Evolutionary conservation across 2,797 vertebrate genomes (phyloP), one percentile per base, ranked within the genome.

Genomic region (Macrochelys suwanniensis): DNA sequence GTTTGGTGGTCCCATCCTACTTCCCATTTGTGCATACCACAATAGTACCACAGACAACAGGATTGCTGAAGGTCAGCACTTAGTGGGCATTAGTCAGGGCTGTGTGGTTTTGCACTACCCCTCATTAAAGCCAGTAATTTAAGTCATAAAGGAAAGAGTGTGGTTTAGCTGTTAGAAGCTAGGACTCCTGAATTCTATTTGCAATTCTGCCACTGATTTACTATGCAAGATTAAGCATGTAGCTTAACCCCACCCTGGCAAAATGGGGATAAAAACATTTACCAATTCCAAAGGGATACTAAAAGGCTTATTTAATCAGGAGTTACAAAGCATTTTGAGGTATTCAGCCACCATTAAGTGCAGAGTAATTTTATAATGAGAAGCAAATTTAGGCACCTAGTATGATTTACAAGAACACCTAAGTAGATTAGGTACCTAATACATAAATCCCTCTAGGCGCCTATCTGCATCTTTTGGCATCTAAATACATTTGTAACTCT

Each of bases 291-390:
- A 71, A 92, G 87, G 90, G n/a, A 15, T 5, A 56, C 76, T 85
- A 88, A 4, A 26, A n/a, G 6, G 12, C 88, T 90, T 94, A 86
- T 95, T 93, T 95, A 92, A 94, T 80, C 77, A 93, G 82, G 90
- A 78, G 89, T 94, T 91, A 80, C 65, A 91, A 42, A 95, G 85
- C 26, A 45, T 47, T 23, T 33, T 85, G 76, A 92, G 54, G 84
- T 82, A 23, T 78, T 85, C 59, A 8, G 90, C 82, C 59, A 59
- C 37, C 0, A 7, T 13, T 57, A 77, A 93, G 87, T 49, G 77
- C 80, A 56, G 77, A 59, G 53, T 77, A 65, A 85, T 79, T 82
- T 51, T 84, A 61, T 53, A 90, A 2, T 0, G 0, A 47, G 54
- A 45, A 86, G 87, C 85, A 80, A 54, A 59, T 42, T 57, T 8